Evolutionary conservation across 2,113 vertebrate genomes (phyloP), one percentile per base, ranked within the genome.

Genomic region (Aspiorhynchus laticeps): DNA sequence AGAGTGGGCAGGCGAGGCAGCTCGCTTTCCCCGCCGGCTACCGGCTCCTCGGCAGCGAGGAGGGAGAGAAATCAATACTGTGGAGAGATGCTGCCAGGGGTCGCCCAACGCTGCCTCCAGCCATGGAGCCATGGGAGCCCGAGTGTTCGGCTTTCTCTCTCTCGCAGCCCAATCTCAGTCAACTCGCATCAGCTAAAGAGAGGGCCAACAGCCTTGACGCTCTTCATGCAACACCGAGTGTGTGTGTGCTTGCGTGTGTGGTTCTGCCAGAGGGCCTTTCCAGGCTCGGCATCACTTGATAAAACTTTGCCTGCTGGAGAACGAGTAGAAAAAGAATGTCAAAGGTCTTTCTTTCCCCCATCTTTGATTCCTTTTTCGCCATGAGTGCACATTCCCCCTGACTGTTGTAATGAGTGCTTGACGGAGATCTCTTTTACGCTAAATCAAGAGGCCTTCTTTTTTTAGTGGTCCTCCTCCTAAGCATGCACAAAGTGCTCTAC

Each of bases 1-100:
- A 88, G 86, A 94, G 93, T 94, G 93, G 93, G 92, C 93, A 93
- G 92, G 91, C 92, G 90, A 94, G 94, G 91, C 73, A 73, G 91
- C 91, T 94, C 83, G 92, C 92, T 91, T 76, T 92, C 91, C 93
- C 95, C 94, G 92, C 91, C 89, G 93, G 95, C 95, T 88, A 94
- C 93, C 91, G 92, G 92, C 92, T 93, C 92, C 88, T 85, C 91
- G 80, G 92, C 92, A 92, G 87, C 91, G 87, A 83, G 90, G 92
- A 93, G 91, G 90, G 90, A 88, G 85, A 92, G 92, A 94, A 95
- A 96, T 95, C 95, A 93, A 96, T 95, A 94, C 87, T 81, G 91
- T 94, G 94, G 92, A 95, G 93, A 93, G 92, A 94, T 93, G 93
- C 94, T 89, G 94, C 94, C 94, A 94, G 94, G 93, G 95, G 94